Evolutionary conservation across 2,797 vertebrate species (phyloP).

Genomic region (Eulemur albifrons): DNA sequence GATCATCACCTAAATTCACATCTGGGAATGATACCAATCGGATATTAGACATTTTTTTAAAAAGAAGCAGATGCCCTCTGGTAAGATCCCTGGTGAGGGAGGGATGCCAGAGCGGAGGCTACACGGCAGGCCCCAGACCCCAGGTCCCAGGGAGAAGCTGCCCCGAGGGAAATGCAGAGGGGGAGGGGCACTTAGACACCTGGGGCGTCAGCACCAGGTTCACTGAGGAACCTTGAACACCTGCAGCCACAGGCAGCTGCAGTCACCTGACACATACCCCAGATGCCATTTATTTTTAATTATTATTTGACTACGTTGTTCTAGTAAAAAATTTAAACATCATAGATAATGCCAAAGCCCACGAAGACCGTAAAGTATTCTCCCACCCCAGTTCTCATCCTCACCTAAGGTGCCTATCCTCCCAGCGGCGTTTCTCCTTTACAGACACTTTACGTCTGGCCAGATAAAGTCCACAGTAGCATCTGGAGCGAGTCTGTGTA

Average conservation of each 20-base stretch:
- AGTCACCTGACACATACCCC: accelerated
- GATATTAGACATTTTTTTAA: background rate
- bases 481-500: background rate
- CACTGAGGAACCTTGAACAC: accelerated
- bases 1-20: too few relatives aligned
- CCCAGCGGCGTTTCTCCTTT: background rate
- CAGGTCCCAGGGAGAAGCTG: background rate
- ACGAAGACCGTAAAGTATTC: accelerated
- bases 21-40: too few relatives aligned
- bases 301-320: background rate
- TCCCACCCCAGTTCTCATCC: background rate
- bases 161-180: accelerated
- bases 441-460: background rate
- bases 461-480: background rate
- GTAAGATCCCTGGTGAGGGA: background rate
- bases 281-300: background rate
- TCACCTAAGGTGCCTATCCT: too few relatives aligned
- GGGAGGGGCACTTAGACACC: accelerated
- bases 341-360: background rate
- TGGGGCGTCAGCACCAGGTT: accelerated
- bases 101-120: too few relatives aligned
- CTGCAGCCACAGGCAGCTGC: accelerated
- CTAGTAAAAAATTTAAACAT: background rate
- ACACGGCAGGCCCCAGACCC: background rate
- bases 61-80: background rate